phyloP scores from a whole-genome alignment of 2,113 vertebrate genomes.

The Pithys albifrons region DNA sequence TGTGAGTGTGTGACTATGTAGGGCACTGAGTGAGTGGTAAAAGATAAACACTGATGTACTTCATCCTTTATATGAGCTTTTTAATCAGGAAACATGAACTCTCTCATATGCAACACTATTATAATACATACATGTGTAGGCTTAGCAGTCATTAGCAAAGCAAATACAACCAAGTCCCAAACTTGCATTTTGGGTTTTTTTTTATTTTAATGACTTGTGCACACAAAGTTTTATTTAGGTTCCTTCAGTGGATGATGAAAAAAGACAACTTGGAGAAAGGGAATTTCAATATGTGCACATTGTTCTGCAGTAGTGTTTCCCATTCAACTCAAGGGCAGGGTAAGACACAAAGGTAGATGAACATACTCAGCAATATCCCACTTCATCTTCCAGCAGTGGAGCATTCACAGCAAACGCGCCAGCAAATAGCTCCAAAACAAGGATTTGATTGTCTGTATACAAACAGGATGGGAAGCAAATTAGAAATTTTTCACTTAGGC shows the following conservation, averaged over 20 bases:
- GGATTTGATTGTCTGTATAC: background rate
- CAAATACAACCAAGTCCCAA: background rate
- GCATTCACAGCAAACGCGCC: background rate
- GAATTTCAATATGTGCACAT: background rate
- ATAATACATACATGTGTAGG: background rate
- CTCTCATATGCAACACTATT: slow-evolving; percentile 49
- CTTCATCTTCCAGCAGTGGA: background rate
- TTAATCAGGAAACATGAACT: slow-evolving; percentile 57
- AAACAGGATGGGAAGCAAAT: background rate
- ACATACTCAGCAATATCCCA: background rate
- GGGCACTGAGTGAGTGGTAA: slow-evolving; percentile 3
- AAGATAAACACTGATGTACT: slow-evolving; percentile 55
- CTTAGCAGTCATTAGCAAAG: background rate
- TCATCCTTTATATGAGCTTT: slow-evolving; percentile 22
- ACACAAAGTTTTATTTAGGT: background rate
- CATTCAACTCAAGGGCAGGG: background rate
- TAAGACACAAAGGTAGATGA: background rate
- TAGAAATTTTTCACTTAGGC: background rate
- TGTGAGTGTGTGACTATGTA: background rate
- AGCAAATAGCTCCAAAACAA: background rate
- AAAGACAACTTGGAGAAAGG: background rate
- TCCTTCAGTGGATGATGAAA: background rate
- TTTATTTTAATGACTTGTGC: background rate
- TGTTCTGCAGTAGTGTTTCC: background rate
- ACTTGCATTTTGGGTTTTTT: background rate